phyloP scores from a whole-genome alignment of 2,888 invertebrate species.

The Eudemis profundana region DNA sequence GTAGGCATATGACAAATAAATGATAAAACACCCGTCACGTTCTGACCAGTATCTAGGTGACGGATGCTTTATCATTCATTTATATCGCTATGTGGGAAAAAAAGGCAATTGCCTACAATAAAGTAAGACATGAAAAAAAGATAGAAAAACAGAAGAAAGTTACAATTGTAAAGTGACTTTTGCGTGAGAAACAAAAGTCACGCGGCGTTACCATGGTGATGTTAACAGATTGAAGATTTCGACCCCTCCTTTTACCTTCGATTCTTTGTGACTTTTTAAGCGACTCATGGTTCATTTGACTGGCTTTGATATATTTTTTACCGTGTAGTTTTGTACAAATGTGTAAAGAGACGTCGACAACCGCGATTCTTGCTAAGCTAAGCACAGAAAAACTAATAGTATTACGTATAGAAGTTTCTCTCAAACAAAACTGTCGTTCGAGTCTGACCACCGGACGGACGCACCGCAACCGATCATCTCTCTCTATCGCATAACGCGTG shows the following conservation, averaged over 20 bases:
- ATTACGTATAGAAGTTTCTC: no score
- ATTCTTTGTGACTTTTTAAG: conserved; percentile 37
- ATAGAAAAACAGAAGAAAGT: neutral
- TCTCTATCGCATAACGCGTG: no score
- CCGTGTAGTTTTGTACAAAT: neutral
- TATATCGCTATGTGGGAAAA: neutral
- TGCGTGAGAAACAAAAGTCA: conserved; percentile 11
- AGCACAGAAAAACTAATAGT: no score
- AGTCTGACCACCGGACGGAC: no score
- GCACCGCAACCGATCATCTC: no score
- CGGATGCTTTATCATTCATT: no score
- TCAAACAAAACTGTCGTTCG: no score
- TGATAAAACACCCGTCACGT: no score
- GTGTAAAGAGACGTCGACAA: neutral
- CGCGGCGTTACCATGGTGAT: conserved; percentile 34
- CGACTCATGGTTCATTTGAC: conserved; percentile 34
- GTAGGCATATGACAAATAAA: no score
- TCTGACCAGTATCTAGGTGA: no score
- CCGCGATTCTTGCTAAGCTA: no score
- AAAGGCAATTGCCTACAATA: neutral
- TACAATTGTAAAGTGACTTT: neutral
- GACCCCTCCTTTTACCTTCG: conserved; percentile 31
- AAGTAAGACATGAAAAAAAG: neutral
- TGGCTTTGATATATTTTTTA: conserved; percentile 13
- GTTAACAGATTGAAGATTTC: conserved; percentile 31